Base-by-base conservation (phyloP, 1,140 invertebrate genomes). In the Drosophila pallidifrons region DNA sequence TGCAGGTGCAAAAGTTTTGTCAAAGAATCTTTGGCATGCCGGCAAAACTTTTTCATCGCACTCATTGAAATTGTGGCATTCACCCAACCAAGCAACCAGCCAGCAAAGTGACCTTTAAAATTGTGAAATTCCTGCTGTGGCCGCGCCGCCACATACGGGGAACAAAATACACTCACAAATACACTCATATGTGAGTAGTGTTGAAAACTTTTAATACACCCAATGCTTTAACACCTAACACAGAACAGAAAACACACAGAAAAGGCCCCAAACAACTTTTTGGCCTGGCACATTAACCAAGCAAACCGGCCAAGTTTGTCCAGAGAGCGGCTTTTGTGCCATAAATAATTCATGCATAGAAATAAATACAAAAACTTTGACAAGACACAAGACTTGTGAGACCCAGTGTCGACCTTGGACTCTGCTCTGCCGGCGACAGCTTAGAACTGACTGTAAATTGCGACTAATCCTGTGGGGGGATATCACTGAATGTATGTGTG, bases 311-410 rank as follows among this genome's bases (percentile, higher is more conserved):
- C 63, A 81, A 86, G 75, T 81, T 25, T n/a, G 77, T 65, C 63
- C 64, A 35, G 30, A 28, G 45, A 28, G 45, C 45, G 49, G 66
- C 65, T 83, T 75, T 83, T 72, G 77, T 75, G 32, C 63, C 81
- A 80, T 88, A 89, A 80, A 89, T 89, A 78, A 88, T 89, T 88
- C 85, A 88, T 78, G 85, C 83, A 63, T 83, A 75, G 77, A 88
- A 80, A 83, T 88, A 87, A 88, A 80, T 78, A 81, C 64, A 35
- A 73, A 25, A 88, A 87, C 77, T 87, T 87, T 88, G 77, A 72
- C 66, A 78, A 20, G 60, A 55, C 60, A 72, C 66, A 78, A 20
- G 60, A 55, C 60, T 60, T 59, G 15, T 16, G 43, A 55, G 51
- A 57, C 28, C 35, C 32, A n/a, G 32, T 11, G 25, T 41, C 10